phyloP scores from a whole-genome alignment of 2,113 vertebrate species.

The Sphaerodactylus townsendi region DNA sequence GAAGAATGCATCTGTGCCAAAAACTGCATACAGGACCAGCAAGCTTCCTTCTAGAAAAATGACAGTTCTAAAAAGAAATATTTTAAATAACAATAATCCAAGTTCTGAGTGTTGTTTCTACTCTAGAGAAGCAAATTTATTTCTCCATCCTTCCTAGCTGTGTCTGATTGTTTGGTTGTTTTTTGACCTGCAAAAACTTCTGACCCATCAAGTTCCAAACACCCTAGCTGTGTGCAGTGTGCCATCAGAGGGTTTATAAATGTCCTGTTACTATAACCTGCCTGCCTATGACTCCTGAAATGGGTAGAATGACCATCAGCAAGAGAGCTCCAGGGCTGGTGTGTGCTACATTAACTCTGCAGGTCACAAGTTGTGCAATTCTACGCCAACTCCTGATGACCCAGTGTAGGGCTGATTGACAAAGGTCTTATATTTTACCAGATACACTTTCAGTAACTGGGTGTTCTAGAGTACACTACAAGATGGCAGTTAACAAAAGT shows the following conservation, averaged over 20 bases:
- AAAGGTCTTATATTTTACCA: background rate
- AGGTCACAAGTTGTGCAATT: background rate
- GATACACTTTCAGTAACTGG: background rate
- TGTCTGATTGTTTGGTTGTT: background rate
- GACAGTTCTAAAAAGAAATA: background rate
- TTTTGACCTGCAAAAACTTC: background rate
- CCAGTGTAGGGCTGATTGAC: background rate
- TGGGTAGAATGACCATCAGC: background rate
- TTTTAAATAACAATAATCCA: background rate
- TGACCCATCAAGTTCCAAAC: background rate
- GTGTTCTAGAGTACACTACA: background rate
- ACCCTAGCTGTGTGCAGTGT: background rate
- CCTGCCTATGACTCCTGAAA: background rate
- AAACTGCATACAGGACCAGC: background rate
- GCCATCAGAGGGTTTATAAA: background rate
- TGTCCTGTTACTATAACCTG: background rate
- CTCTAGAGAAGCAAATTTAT: background rate
- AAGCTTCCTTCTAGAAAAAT: background rate
- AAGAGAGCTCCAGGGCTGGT: background rate
- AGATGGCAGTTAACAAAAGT: background rate
- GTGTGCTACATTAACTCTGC: background rate
- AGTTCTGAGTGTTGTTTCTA: background rate
- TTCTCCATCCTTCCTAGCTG: background rate
- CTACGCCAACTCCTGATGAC: background rate
- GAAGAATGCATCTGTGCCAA: background rate